A percentile compares a stretch with the other conserved stretches of the same genome.
These are phyloP conservation scores for Centruroides vittatus DNA, from an alignment of 1,140 invertebrate species.

Conservation along the genomic window DNA sequence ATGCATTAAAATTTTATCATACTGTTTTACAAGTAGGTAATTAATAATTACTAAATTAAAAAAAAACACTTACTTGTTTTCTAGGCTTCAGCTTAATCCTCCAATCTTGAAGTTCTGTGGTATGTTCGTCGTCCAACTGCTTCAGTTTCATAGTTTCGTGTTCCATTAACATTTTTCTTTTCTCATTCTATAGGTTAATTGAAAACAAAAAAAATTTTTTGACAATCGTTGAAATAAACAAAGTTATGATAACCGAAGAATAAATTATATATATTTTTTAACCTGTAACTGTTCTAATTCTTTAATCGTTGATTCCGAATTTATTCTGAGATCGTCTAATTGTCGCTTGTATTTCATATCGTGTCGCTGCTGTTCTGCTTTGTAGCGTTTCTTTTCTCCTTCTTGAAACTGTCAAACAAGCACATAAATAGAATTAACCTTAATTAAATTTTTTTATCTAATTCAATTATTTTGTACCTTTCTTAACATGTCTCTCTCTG, in stretches of 20 bases:
- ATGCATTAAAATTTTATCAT: too few species aligned
- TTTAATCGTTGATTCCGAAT: conserved; percentile 69
- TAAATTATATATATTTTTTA: not conserved
- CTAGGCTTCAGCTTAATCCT: conserved; percentile 72
- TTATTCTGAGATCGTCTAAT: conserved; percentile 76
- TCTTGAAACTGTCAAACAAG: conserved; percentile 65
- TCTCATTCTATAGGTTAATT: conserved; percentile 35
- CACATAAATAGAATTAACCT: too few species aligned
- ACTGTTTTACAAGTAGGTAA: too few species aligned
- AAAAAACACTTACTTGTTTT: conserved; percentile 56
- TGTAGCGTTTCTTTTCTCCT: conserved; percentile 90
- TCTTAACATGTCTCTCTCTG: conserved; percentile 76
- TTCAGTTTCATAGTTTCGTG: conserved; percentile 89
- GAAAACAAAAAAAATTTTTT: not conserved
- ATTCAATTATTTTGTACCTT: conserved; percentile 7
- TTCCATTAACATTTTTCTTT: conserved; percentile 79
- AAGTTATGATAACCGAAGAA: not conserved
- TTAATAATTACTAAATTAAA: too few species aligned
- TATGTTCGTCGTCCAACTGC: conserved; percentile 79
- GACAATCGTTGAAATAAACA: not conserved
- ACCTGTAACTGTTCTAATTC: conserved; percentile 38
- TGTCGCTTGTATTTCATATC: conserved; percentile 86
- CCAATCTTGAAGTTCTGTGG: conserved; percentile 74
- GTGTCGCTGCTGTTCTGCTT: conserved; percentile 80
- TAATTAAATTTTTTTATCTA: too few species aligned